Evolutionary conservation across 2,113 vertebrate genomes (phyloP).

Genomic region (Elephas maximus): DNA sequence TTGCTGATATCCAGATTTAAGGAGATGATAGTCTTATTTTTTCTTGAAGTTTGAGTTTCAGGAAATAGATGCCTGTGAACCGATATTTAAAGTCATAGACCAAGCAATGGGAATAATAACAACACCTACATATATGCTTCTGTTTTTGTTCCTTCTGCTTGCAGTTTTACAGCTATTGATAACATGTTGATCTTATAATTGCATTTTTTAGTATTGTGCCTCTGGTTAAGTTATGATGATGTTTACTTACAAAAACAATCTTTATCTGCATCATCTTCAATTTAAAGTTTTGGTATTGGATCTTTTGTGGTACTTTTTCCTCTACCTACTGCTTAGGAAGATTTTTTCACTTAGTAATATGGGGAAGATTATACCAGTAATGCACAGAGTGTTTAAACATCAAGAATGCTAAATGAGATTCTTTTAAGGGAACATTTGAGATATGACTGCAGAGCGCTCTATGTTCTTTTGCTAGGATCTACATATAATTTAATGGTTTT

Average conservation of each 20-base stretch:
- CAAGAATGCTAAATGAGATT: not conserved
- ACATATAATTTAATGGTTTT: not conserved
- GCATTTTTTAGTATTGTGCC: not conserved
- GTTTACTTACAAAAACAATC: not conserved
- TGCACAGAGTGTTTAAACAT: not conserved
- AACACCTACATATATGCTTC: not conserved
- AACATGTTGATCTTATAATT: not conserved
- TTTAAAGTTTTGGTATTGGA: not conserved
- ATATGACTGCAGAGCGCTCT: not conserved
- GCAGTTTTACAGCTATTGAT: not conserved
- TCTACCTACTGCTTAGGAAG: not conserved
- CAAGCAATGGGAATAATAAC: not conserved
- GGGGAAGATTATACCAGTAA: not conserved
- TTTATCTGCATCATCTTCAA: not conserved
- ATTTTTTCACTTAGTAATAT: constrained; percentile 36
- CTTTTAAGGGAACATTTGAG: not conserved
- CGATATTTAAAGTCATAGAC: not conserved
- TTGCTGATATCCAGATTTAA: not conserved
- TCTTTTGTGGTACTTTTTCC: not conserved
- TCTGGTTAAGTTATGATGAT: not conserved
- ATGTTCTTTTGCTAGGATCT: not conserved
- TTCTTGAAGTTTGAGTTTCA: not conserved
- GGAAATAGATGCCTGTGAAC: not conserved
- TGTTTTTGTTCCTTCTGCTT: not conserved
- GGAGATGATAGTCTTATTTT: not conserved